A percentile compares a stretch with the other conserved stretches of the same genome.
These are phyloP conservation scores for Keiferia lycopersicella DNA, from an alignment of 2,888 invertebrate species.

Conservation along the genomic window DNA sequence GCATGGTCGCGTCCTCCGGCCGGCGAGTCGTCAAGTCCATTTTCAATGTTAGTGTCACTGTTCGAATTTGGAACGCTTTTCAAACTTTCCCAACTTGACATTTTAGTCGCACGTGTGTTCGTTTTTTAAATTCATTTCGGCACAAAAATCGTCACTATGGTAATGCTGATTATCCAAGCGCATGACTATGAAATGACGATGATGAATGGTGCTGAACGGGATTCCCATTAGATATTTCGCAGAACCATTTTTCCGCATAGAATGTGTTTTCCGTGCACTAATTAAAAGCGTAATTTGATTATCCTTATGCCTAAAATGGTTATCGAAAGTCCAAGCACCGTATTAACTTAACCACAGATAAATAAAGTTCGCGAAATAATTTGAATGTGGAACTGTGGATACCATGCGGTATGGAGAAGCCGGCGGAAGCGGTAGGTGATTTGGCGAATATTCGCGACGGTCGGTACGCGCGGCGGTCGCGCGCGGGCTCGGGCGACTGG, in stretches of 20 bases:
- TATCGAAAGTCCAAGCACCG: neutral
- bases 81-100: slow-evolving; percentile 34
- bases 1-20: slow-evolving; percentile 42
- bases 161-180: neutral
- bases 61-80: slow-evolving; percentile 32
- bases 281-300: neutral
- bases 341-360: neutral
- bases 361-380: neutral
- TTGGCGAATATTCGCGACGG: slow-evolving; percentile 40
- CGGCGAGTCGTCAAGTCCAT: slow-evolving; percentile 78
- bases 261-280: slow-evolving; percentile 12
- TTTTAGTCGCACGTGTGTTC: slow-evolving; percentile 35
- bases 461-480: slow-evolving; percentile 67
- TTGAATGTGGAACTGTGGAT: neutral
- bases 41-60: slow-evolving; percentile 46
- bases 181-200: neutral
- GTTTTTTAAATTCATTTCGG: slow-evolving; percentile 14
- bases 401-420: slow-evolving; percentile 17
- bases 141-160: slow-evolving; percentile 6
- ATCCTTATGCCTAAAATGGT: neutral
- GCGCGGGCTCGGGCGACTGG: slow-evolving; percentile 72
- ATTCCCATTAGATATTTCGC: neutral
- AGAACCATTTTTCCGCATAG: neutral
- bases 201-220: neutral
- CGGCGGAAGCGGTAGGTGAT: slow-evolving; percentile 27